A percentile compares a stretch with the other conserved stretches of the same genome.
Conservation (phyloP, 2,113 vertebrate species). For the Pollimyrus isidori region DNA sequence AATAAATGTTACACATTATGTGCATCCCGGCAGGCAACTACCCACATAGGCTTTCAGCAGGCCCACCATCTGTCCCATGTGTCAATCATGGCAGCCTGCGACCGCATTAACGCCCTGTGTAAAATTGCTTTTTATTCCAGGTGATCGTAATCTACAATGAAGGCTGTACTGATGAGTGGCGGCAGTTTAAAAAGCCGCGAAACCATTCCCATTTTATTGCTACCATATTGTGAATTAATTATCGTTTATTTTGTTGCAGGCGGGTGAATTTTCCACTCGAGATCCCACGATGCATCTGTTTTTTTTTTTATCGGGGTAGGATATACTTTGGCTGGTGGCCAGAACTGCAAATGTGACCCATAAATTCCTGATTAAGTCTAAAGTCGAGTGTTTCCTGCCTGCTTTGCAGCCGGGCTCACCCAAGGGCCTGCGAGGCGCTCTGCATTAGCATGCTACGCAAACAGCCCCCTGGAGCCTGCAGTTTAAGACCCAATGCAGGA, state of each 20-base stretch:
- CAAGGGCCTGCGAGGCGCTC: conserved; percentile 36
- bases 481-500: conserved; percentile 34
- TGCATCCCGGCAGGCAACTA: not conserved
- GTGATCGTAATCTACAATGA: not conserved
- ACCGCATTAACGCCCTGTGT: not conserved
- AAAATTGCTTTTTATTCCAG: not conserved
- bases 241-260: conserved; percentile 74
- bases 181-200: conserved; percentile 66
- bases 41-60: conserved; percentile 15
- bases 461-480: conserved; percentile 29
- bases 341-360: conserved; percentile 55
- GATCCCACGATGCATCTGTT: conserved; percentile 77
- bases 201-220: conserved; percentile 75
- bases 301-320: conserved; percentile 59
- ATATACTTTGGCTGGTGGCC: conserved; percentile 71
- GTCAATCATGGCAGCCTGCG: not conserved
- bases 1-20: not conserved
- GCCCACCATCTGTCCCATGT: not conserved
- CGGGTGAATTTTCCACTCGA: conserved; percentile 78
- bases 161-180: conserved; percentile 33
- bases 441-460: conserved; percentile 38
- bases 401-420: conserved; percentile 24
- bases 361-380: conserved; percentile 60
- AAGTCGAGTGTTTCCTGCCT: conserved; percentile 53
- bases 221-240: conserved; percentile 74